Percentiles rank a stretch among this genome's conserved stretches.
Evolutionary conservation across 2,113 vertebrate species (phyloP).

Genomic region (Eira barbara): DNA sequence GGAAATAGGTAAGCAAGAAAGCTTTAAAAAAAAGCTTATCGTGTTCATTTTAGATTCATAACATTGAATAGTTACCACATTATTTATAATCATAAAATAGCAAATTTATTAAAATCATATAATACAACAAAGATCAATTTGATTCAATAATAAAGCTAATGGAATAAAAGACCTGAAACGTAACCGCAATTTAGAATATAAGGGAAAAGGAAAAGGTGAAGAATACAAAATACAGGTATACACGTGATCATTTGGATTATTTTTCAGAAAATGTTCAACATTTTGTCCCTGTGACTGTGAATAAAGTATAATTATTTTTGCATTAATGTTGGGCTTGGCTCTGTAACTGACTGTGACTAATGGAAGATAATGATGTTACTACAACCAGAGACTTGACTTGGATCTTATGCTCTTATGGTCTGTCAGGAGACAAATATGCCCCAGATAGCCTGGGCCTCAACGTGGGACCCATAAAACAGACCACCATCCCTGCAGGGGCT

Average conservation of each 20-base stretch:
- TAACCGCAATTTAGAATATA: background rate
- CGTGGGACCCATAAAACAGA: background rate
- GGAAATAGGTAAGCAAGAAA: background rate
- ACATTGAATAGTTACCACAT: background rate
- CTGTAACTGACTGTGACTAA: background rate
- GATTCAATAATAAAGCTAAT: background rate
- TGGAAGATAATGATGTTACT: background rate
- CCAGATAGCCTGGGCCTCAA: background rate
- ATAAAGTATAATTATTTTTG: background rate
- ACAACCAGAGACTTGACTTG: background rate
- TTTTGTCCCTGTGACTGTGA: background rate
- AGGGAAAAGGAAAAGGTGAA: background rate
- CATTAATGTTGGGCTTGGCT: background rate
- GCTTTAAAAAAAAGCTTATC: background rate
- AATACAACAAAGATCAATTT: background rate
- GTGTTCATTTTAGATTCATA: background rate
- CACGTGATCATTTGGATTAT: background rate
- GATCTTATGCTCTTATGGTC: background rate
- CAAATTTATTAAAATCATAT: background rate
- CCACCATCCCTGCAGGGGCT: accelerated
- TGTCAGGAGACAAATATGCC: background rate
- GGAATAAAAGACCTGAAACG: background rate
- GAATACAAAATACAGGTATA: background rate
- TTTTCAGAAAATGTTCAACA: background rate
- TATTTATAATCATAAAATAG: background rate